Conservation (phyloP, 2,888 invertebrate species). For the Philopedon plagiatum region DNA sequence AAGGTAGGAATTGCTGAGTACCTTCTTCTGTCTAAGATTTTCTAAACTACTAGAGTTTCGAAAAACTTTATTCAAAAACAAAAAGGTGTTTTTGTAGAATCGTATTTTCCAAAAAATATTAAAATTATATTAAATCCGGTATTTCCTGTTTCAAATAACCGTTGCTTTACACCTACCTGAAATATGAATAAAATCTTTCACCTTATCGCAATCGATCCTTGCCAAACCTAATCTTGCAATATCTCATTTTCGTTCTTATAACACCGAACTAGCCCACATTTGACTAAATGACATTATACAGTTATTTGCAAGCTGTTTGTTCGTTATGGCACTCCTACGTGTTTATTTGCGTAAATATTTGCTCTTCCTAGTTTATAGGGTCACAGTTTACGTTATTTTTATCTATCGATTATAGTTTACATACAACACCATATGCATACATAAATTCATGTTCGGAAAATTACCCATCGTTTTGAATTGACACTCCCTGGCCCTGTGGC, state of each 20-base stretch:
- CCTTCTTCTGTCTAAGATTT: no score
- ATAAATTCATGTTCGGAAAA: background rate
- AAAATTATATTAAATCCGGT: no score
- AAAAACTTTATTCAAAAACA: no score
- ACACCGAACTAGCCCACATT: background rate
- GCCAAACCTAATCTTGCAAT: background rate
- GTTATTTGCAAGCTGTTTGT: background rate
- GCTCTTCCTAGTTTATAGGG: slow-evolving; percentile 5
- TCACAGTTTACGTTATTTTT: slow-evolving; percentile 5
- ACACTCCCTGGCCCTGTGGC: background rate
- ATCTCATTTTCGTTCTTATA: background rate
- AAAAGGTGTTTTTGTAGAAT: no score
- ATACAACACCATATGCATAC: background rate
- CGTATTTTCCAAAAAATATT: no score
- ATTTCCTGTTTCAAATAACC: no score
- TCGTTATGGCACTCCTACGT: background rate
- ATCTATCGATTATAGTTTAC: slow-evolving; percentile 1
- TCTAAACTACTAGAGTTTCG: no score
- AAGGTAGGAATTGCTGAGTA: no score
- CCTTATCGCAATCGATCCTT: background rate
- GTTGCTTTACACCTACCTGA: no score
- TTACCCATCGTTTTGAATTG: background rate
- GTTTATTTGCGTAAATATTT: slow-evolving; percentile 10
- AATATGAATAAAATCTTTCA: no score
- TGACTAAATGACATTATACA: background rate